Evolutionary conservation across 1,140 invertebrate species (phyloP), one percentile per base, ranked within the genome.

Genomic region (Caenorhabditis tropicalis): DNA sequence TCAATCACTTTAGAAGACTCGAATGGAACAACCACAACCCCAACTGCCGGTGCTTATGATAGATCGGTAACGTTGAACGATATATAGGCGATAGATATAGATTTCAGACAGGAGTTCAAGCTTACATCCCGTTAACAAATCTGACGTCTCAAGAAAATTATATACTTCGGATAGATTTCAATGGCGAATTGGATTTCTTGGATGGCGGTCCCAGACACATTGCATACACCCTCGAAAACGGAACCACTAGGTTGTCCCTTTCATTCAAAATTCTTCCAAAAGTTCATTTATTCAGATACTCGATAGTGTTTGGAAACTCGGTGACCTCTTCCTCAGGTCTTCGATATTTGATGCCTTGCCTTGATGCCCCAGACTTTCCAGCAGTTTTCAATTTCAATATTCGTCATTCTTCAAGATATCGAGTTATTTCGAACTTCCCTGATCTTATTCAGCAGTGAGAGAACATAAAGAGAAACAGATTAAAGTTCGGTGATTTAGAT

Each of bases 301-400:
- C 65, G 65, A 43, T 74, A 43, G 65, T 46, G 21, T 74, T 74
- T 74, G 65, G 65, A 24, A 74, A 43, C 36, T 21, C 65, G 33
- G 65, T 74, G 65, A 74, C 65, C 65, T n/a, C 65, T 74, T 74
- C 65, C n/a, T 74, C 65, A 74, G 65, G 65, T 24, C 65, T 74
- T 74, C 65, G 65, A 43, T 74, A 74, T 74, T 74, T 74, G 65
- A 74, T 74, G 65, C 65, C 65, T 43, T 74, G 65, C 27, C 65
- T 74, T 19, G 65, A 74, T 74, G 27, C 65, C 2, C 16, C 65
- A 9, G 65, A 74, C 36, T 74, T 74, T 74, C 36, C 65, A 24
- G 65, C 65, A 74, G 36, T 74, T 74, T 74, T 74, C 21, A 74
- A 74, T 74, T 74, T 74, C 36, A 74, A 74, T 43, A 74, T 74